phyloP scores from a whole-genome alignment of 2,113 vertebrate genomes.

The Perccottus glenii region DNA sequence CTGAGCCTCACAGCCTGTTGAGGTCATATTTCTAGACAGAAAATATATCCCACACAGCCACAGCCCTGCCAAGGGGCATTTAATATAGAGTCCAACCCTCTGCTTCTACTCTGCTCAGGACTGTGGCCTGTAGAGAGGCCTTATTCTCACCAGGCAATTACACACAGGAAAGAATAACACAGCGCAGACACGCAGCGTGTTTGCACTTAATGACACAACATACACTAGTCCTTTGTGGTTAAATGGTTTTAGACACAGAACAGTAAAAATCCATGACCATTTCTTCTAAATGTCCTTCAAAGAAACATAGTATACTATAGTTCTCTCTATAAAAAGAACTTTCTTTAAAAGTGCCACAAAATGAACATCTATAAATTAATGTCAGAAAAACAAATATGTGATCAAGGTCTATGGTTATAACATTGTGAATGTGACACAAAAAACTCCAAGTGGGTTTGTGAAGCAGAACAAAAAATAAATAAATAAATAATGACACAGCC shows the following conservation, averaged over 20 bases:
- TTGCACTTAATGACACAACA: constrained; percentile 47
- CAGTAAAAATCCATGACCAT: constrained; percentile 8
- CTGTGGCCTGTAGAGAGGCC: constrained; percentile 33
- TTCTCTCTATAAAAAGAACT: too few species aligned
- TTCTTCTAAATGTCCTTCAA: background rate
- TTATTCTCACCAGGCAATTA: constrained; percentile 66
- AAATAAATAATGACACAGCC: background rate
- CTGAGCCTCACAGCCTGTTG: constrained; percentile 39
- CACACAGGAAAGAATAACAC: constrained; percentile 69
- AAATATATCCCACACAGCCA: constrained; percentile 64
- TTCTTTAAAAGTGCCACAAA: too few species aligned
- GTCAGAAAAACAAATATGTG: too few species aligned
- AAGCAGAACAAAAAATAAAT: constrained; percentile 2
- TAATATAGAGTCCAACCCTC: constrained; percentile 36
- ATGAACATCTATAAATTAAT: too few species aligned
- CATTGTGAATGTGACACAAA: background rate
- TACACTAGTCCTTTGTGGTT: constrained; percentile 60
- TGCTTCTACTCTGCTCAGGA: constrained; percentile 24
- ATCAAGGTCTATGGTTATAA: background rate
- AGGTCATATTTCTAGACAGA: constrained; percentile 72
- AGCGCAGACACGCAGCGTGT: constrained; percentile 43
- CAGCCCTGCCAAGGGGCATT: constrained; percentile 46
- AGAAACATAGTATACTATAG: background rate
- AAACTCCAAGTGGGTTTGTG: background rate
- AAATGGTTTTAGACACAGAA: constrained; percentile 17